Base-by-base conservation (phyloP, 2,888 invertebrate genomes). In the Eudasyphora cyanicolor region DNA sequence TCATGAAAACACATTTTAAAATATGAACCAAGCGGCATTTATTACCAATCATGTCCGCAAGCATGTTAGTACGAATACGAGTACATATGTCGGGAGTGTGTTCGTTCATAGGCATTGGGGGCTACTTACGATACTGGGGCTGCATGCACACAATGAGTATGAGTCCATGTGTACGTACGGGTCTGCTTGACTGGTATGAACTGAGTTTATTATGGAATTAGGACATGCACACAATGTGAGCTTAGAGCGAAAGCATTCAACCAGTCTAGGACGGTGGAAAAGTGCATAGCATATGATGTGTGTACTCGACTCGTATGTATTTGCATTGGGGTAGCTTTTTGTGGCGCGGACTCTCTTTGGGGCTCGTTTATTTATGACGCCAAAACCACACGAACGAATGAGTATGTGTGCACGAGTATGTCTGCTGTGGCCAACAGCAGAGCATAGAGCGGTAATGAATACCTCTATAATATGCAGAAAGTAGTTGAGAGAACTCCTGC, bases 121-220 rank as follows among this genome's bases (percentile, higher is more conserved):
- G 29, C 19, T n/a, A 54, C 17, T 71, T 27, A 49, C n/a, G 7
- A 19, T 8, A n/a, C n/a, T n/a, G n/a, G n/a, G n/a, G n/a, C 21
- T 51, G 49, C 57, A 6, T 38, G 38, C 38, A 19, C 38, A 19
- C 54, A 17, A 12, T 32, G 29, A 62, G 8, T n/a, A n/a, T n/a
- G n/a, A n/a, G 6, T 54, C 21, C 51, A 45, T 51, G 42, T 49
- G 35, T 57, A 45, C 35, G 27, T 62, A 27, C 60, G 19, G 54
- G 64, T 75, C 8, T 19, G 54, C 54, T 21, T 75, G 70, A 76
- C 42, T 76, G 21, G 78, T 82, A 86, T 81, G 86, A 88, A 81
- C 86, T 79, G 86, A 86, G 87, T 90, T 88, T 87, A 89, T 90
- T 90, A 89, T 90, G 87, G 88, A 89, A 89, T 89, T 89, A 89